Base-by-base conservation (phyloP, 2,113 vertebrate species). In the Pseudopodoces humilis region DNA sequence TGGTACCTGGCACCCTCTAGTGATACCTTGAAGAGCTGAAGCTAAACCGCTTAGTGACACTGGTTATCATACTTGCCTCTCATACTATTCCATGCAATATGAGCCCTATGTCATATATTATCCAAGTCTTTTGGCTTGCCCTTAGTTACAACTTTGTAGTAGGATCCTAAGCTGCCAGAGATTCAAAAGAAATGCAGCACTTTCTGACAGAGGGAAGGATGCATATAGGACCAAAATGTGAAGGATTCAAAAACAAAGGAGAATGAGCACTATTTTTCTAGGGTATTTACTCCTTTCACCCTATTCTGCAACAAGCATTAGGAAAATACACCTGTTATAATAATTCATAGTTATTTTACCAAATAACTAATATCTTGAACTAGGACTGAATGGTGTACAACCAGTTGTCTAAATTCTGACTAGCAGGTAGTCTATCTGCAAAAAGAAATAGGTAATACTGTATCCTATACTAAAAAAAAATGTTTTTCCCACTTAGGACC, bases 1-100 rank as follows among this genome's bases (percentile, higher is more conserved):
- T 75, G 23, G 55, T 80, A 63, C 55, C 58, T 86, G 43, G 88
- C 95, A 91, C 88, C 94, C 91, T 84, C 94, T 95, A 94, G 94
- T 27, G 94, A 82, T 9, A 31, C 22, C 44, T 33, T 44, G 39
- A 83, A 74, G 55, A 50, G 39, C 11, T 78, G 60, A 75, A 74
- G 43, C 50, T 16, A 74, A 92, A 50, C n/a, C 67, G 62, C 4
- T 82, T 33, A 21, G 21, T 53, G 65, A 60, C 7, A 6, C 18
- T 14, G 8, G 39, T 80, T 31, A 18, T 41, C 22, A 4, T 15
- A 30, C 9, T 14, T 35, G 9, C 50, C 37, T 82, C 21, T 70
- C n/a, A 14, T 5, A 37, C 7, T 46, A 13, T 24, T 62, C 17
- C 21, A 35, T 43, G 15, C 15, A 63, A 13, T 65, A 39, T 44